A percentile compares a stretch with the other conserved stretches of the same genome.
phyloP scores from a whole-genome alignment of 1,140 invertebrate species.

The Meloidogyne floridensis region DNA sequence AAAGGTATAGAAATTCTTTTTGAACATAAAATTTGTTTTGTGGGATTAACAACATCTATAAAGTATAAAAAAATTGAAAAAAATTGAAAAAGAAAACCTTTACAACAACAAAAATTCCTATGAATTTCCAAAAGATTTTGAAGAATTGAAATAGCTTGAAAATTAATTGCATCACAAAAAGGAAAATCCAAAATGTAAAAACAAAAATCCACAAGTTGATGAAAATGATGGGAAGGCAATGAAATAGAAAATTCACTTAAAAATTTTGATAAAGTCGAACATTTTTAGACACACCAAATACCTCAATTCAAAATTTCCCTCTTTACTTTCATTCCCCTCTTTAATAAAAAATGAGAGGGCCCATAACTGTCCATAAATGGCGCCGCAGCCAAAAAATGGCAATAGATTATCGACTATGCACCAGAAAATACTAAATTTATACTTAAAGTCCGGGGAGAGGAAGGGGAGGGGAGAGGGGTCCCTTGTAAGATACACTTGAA shows the following conservation, averaged over 20 bases:
- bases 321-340: too few species aligned
- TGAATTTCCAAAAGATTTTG: conserved; percentile 19
- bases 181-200: conserved; percentile 27
- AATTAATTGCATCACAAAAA: conserved; percentile 3
- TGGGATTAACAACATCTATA: not conserved
- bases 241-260: conserved; percentile 10
- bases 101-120: not conserved
- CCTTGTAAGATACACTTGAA: too few species aligned
- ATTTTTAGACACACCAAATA: not conserved
- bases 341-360: too few species aligned
- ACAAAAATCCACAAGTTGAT: not conserved
- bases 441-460: too few species aligned
- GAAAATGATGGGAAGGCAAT: not conserved
- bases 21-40: not conserved
- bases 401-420: too few species aligned
- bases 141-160: not conserved
- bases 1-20: not conserved
- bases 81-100: not conserved
- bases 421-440: too few species aligned
- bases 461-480: too few species aligned
- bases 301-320: too few species aligned
- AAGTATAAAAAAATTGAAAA: not conserved
- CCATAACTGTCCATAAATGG: too few species aligned
- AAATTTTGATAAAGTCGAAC: not conserved
- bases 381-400: too few species aligned